These are phyloP conservation scores for Sardinella longiceps DNA, from an alignment of 2,797 vertebrate genomes.

Conservation along the genomic window DNA sequence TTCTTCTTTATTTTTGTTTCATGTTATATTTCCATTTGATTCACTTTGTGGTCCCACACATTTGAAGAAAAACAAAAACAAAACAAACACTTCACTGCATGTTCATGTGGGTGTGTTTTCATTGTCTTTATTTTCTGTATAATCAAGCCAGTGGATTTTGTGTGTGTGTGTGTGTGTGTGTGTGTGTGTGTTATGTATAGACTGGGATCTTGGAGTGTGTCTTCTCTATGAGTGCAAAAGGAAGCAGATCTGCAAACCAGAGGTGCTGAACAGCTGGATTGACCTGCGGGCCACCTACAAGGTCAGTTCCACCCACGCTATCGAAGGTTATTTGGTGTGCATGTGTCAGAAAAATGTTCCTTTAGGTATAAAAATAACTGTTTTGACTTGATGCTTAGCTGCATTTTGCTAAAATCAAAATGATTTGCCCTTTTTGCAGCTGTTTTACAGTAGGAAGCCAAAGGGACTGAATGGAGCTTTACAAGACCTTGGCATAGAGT, in stretches of 20 bases:
- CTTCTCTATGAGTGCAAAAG: constrained; percentile 93
- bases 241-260: constrained; percentile 89
- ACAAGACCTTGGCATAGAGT: constrained; percentile 90
- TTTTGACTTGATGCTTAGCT: no score
- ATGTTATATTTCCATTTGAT: no score
- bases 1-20: no score
- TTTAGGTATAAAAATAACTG: not conserved
- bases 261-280: constrained; percentile 90
- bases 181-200: constrained; percentile 63
- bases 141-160: not conserved
- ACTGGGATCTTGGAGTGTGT: constrained; percentile 97
- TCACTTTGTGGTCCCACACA: no score
- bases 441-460: constrained; percentile 90
- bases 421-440: constrained; percentile 66
- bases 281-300: constrained; percentile 91
- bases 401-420: not conserved
- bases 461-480: constrained; percentile 91
- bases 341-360: not conserved
- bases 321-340: not conserved
- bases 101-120: no score
- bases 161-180: constrained; percentile 17
- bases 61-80: no score
- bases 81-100: no score
- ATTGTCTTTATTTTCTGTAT: no score
- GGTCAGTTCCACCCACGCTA: constrained; percentile 67